Evolutionary conservation across 2,797 vertebrate genomes (phyloP).

Genomic region (Bryconaethiops microstoma): DNA sequence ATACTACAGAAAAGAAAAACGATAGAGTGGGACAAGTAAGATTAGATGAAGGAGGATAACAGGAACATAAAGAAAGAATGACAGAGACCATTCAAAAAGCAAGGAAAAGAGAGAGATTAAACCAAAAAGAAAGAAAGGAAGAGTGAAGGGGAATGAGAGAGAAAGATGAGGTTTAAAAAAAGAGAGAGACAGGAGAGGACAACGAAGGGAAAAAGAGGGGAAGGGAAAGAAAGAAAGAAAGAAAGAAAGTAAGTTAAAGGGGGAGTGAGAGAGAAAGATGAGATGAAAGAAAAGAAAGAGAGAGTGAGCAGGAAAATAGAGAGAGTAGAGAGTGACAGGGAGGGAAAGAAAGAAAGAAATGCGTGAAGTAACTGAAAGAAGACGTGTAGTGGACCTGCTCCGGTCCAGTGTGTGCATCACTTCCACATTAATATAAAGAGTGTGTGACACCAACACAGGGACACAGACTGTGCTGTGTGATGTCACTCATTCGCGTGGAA

Average conservation of each 20-base stretch:
- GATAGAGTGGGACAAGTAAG: not conserved
- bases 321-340: not conserved
- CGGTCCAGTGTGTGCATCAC: too few species aligned
- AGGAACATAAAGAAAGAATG: not conserved
- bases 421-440: too few species aligned
- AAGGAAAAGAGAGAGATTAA: not conserved
- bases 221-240: too few species aligned
- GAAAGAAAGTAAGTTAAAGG: not conserved
- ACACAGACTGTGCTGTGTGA: too few species aligned
- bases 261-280: not conserved
- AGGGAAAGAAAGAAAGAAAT: not conserved
- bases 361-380: constrained; percentile 25
- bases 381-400: too few species aligned
- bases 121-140: not conserved
- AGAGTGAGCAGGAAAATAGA: too few species aligned
- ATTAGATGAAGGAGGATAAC: not conserved
- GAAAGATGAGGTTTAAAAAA: too few species aligned
- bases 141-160: not conserved
- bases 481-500: too few species aligned
- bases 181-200: too few species aligned
- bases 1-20: not conserved
- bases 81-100: not conserved
- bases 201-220: too few species aligned
- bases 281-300: not conserved
- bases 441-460: too few species aligned